Conservation (phyloP, 2,797 vertebrate genomes). For the Glyptemys insculpta region DNA sequence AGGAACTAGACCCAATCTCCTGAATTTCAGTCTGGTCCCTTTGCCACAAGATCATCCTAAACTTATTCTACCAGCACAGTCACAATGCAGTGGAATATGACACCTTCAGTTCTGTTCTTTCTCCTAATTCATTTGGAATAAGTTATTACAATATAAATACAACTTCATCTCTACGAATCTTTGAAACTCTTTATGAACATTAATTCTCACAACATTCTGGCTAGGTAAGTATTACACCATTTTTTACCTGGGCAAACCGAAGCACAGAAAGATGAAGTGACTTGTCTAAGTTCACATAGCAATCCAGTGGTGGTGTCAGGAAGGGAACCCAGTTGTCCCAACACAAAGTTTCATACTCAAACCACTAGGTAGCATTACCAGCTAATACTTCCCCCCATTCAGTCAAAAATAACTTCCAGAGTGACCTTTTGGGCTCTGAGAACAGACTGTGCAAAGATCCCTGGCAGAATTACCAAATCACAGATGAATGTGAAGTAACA, state of each 20-base stretch:
- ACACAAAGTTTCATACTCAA: not conserved
- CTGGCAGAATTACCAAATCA: too few relatives aligned
- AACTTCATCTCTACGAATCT: not conserved
- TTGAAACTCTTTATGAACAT: not conserved
- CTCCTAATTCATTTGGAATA: not conserved
- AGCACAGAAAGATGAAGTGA: not conserved
- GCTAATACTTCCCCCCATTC: too few relatives aligned
- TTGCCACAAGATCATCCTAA: not conserved
- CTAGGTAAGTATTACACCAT: not conserved
- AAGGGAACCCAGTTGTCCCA: not conserved
- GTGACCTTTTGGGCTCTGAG: too few relatives aligned
- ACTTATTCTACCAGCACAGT: not conserved
- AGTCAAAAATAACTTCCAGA: too few relatives aligned
- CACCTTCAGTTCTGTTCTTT: not conserved
- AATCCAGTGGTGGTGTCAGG: not conserved
- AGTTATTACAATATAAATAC: not conserved
- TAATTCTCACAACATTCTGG: slow-evolving; percentile 41
- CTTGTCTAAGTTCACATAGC: not conserved
- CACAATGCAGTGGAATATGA: not conserved
- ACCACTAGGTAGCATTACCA: not conserved
- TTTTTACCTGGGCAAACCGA: not conserved
- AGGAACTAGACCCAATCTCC: not conserved
- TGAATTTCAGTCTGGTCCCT: not conserved
- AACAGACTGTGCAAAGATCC: too few relatives aligned
- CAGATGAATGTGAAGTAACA: too few relatives aligned